Evolutionary conservation across 1,140 invertebrate species (phyloP).

Genomic region (Drosophila aff.): DNA sequence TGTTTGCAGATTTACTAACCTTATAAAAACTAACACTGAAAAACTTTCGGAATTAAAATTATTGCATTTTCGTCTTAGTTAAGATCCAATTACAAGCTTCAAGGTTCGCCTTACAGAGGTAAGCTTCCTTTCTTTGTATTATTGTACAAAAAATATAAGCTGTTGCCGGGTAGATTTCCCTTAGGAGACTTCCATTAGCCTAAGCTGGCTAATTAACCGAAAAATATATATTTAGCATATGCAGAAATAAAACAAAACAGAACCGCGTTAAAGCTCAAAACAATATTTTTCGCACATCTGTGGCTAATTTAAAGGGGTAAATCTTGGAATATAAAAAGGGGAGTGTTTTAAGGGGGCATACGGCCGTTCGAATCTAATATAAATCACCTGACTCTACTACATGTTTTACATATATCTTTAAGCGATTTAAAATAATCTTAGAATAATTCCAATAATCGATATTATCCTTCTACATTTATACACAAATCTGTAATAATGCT

Average conservation of each 20-base stretch:
- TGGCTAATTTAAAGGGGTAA: neutral
- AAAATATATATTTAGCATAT: conserved; percentile 7
- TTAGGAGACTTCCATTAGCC: conserved; percentile 18
- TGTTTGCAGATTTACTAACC: neutral
- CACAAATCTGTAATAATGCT: neutral
- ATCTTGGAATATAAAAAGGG: conserved; percentile 1
- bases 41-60: neutral
- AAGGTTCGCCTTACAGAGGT: neutral
- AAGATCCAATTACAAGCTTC: neutral
- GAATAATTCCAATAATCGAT: neutral
- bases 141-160: neutral
- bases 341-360: neutral
- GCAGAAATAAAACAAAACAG: conserved; percentile 1
- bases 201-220: conserved; percentile 17
- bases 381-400: neutral
- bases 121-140: neutral
- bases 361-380: neutral
- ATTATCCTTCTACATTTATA: no score
- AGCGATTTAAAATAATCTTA: neutral
- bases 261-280: conserved; percentile 9
- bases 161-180: conserved; percentile 5
- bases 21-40: neutral
- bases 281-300: conserved; percentile 21
- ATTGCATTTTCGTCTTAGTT: neutral
- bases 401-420: neutral